Conservation (phyloP, 92 coral and sea anemone species). For the Porites divaricata region DNA sequence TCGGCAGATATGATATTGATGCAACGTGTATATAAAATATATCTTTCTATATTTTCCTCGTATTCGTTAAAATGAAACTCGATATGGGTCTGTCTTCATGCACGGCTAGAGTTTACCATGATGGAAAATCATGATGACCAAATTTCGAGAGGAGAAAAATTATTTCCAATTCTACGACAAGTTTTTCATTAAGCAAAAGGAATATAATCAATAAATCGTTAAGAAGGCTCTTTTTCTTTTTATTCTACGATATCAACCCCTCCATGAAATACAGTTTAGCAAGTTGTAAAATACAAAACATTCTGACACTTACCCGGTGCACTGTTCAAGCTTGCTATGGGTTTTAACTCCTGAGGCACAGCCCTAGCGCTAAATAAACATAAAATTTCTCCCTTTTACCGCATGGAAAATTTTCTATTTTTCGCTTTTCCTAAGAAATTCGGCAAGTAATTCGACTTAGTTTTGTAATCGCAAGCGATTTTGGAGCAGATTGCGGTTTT, state of each 20-base stretch:
- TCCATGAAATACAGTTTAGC: conserved; percentile 17
- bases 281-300: conserved; percentile 18
- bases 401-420: conserved; percentile 46
- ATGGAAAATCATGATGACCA: neutral
- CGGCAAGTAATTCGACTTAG: conserved; percentile 73
- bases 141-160: neutral
- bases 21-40: neutral
- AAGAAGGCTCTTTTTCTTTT: neutral
- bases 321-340: conserved; percentile 43
- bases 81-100: neutral
- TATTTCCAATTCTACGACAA: conserved; percentile 2
- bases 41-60: neutral
- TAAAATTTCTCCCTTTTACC: conserved; percentile 27
- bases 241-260: conserved; percentile 14
- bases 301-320: conserved; percentile 79
- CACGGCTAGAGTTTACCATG: conserved; percentile 9
- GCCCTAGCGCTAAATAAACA: conserved; percentile 47
- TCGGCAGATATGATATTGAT: neutral
- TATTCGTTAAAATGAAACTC: neutral
- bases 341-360: conserved; percentile 45
- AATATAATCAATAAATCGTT: neutral
- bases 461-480: conserved; percentile 56
- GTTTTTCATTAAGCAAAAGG: neutral
- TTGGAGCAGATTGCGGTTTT: conserved; percentile 70
- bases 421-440: conserved; percentile 64